Evolutionary conservation across 2,113 vertebrate genomes (phyloP), one percentile per base, ranked within the genome.

Genomic region (Odocoileus virginianus): DNA sequence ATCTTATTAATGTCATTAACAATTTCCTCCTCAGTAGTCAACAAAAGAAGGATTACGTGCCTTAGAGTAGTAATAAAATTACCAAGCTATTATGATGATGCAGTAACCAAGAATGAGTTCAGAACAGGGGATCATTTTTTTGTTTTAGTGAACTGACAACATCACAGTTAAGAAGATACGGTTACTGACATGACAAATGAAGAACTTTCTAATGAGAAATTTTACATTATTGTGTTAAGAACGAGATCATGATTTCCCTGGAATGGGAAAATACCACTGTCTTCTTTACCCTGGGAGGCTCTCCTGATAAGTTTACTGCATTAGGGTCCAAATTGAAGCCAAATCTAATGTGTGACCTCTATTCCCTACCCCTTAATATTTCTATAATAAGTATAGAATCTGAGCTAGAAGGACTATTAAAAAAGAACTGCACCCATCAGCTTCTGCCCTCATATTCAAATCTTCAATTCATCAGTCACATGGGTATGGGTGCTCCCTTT

Each of bases 1-100:
- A 98, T 96, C 50, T 95, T 98, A 96, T 97, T 93, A 98, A 97
- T 88, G 57, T 30, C 95, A 98, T 98, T 98, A 98, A 96, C 86
- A 91, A 88, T 67, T 78, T 94, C 71, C n/a, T 98, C 78, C 79
- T 97, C 95, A 95, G 50, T 95, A 98, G 54, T 86, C 89, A 98
- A 97, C 71, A 97, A 78, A 96, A 93, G 64, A 67, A 74, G 13
- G 76, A 98, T 95, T n/a, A 9, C 57, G 87, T 97, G 30, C 86
- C 76, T 97, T 97, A 54, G 47, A 54, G 58, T 95, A 0, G 0
- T 43, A 92, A 67, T 89, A 55, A 98, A 87, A 94, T 95, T 90
- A 87, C 89, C 47, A 91, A 93, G 43, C 30, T 89, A 89, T 79
- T 98, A 96, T 82, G 95, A 98, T 78, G 60, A 40, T 87, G 6